A percentile compares a stretch with the other conserved stretches of the same genome.
Evolutionary conservation across 2,888 invertebrate species (phyloP).

Genomic region (Drosophila histrio): DNA sequence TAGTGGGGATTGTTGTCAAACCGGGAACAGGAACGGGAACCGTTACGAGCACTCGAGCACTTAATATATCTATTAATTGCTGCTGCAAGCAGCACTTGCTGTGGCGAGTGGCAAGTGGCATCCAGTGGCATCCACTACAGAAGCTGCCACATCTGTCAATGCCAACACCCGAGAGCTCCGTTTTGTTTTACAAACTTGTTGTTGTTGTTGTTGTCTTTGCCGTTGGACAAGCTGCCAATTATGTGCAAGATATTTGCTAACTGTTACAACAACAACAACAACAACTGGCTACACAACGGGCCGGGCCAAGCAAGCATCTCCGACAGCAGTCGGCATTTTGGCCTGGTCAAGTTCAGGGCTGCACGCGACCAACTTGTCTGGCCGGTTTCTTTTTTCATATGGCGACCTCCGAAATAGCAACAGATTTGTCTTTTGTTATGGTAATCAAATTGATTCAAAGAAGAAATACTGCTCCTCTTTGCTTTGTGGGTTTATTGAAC

Average conservation of each 20-base stretch:
- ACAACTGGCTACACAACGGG: slow-evolving; percentile 42
- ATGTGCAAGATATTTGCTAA: slow-evolving; percentile 73
- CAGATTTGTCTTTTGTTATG: slow-evolving; percentile 62
- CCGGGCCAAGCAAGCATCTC: background rate
- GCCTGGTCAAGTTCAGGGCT: slow-evolving; percentile 78
- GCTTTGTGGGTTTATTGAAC: slow-evolving; percentile 68
- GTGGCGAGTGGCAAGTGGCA: too few relatives aligned
- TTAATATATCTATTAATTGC: slow-evolving; percentile 76
- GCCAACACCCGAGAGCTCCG: slow-evolving; percentile 50
- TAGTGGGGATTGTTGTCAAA: slow-evolving; percentile 39
- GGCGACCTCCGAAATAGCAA: slow-evolving; percentile 14
- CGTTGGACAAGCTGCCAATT: slow-evolving; percentile 70
- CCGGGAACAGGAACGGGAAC: slow-evolving; percentile 37
- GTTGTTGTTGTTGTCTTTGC: slow-evolving; percentile 43
- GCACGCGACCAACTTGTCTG: slow-evolving; percentile 69
- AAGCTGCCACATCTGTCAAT: slow-evolving; percentile 63
- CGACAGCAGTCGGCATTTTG: slow-evolving; percentile 22
- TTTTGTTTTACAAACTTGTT: slow-evolving; percentile 6
- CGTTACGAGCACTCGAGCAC: slow-evolving; percentile 52
- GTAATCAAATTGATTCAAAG: slow-evolving; percentile 48
- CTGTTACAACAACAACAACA: slow-evolving; percentile 80
- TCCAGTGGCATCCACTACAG: slow-evolving; percentile 20
- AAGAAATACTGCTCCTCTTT: slow-evolving; percentile 14
- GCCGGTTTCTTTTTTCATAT: slow-evolving; percentile 55
- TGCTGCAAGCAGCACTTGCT: slow-evolving; percentile 31